phyloP scores from a whole-genome alignment of 1,140 invertebrate species.

The Dermatophagoides farinae region DNA sequence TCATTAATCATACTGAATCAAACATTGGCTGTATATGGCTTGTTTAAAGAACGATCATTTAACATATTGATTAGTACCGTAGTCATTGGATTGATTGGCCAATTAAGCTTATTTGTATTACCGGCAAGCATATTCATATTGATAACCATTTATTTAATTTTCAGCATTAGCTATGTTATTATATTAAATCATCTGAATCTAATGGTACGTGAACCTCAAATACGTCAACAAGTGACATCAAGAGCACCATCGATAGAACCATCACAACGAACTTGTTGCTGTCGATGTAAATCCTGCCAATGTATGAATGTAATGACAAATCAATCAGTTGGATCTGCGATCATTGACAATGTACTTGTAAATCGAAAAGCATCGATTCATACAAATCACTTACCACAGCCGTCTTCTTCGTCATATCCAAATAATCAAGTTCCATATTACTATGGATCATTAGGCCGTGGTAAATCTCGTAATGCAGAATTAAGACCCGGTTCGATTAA shows the following conservation, averaged over 20 bases:
- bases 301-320: neutral
- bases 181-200: neutral
- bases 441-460: conserved; percentile 1
- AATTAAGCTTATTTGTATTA: neutral
- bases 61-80: neutral
- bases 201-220: neutral
- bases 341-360: neutral
- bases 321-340: neutral
- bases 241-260: conserved; percentile 2
- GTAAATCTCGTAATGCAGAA: conserved; percentile 1
- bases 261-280: neutral
- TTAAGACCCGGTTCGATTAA: neutral
- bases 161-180: neutral
- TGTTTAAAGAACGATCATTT: neutral
- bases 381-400: neutral
- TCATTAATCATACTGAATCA: conserved; percentile 4
- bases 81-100: neutral
- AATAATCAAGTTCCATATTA: neutral
- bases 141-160: neutral
- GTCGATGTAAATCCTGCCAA: conserved; percentile 1
- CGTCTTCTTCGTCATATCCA: neutral
- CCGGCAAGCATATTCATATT: neutral
- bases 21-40: conserved; percentile 2
- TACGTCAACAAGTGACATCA: neutral
- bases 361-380: neutral